Conservation (phyloP, 2,888 invertebrate genomes). For the Scaptomyza polygonia region DNA sequence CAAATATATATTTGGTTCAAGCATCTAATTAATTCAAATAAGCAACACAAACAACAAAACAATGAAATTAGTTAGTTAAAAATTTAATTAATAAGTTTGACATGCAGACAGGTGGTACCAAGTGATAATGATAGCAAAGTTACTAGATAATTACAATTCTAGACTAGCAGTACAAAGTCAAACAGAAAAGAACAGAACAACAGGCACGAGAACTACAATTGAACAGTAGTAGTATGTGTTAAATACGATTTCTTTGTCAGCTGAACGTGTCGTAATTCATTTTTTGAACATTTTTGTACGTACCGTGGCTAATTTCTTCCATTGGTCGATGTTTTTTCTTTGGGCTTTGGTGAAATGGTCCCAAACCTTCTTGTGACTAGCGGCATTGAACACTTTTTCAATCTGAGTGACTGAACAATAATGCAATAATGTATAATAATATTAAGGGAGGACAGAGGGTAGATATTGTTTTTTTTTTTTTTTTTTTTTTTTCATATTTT, state of each 20-base stretch:
- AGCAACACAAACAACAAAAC: too few relatives aligned
- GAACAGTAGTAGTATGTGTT: conserved; percentile 21
- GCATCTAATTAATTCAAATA: conserved; percentile 18
- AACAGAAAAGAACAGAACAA: conserved; percentile 9
- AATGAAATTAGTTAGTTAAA: conserved; percentile 19
- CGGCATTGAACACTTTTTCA: conserved; percentile 98
- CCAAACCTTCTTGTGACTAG: conserved; percentile 99
- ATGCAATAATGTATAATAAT: conserved; percentile 84
- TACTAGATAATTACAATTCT: conserved; percentile 21
- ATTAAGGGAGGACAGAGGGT: conserved; percentile 80
- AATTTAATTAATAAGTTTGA: conserved; percentile 2
- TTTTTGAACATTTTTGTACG: conserved; percentile 83
- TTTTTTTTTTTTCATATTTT: conserved; percentile 29
- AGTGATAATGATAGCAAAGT: conserved; percentile 17
- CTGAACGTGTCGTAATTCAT: conserved; percentile 62
- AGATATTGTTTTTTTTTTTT: conserved; percentile 58
- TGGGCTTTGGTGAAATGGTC: conserved; percentile 99
- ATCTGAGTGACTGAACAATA: conserved; percentile 96
- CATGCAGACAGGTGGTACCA: conserved; percentile 38
- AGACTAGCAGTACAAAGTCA: conserved; percentile 13
- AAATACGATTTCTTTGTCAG: conserved; percentile 46
- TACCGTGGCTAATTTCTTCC: conserved; percentile 99
- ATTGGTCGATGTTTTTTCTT: conserved; percentile 98
- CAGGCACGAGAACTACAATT: conserved; percentile 38
- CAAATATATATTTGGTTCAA: conserved; percentile 6